phyloP scores from a whole-genome alignment of 2,113 vertebrate genomes.

The Caranx melampygus region DNA sequence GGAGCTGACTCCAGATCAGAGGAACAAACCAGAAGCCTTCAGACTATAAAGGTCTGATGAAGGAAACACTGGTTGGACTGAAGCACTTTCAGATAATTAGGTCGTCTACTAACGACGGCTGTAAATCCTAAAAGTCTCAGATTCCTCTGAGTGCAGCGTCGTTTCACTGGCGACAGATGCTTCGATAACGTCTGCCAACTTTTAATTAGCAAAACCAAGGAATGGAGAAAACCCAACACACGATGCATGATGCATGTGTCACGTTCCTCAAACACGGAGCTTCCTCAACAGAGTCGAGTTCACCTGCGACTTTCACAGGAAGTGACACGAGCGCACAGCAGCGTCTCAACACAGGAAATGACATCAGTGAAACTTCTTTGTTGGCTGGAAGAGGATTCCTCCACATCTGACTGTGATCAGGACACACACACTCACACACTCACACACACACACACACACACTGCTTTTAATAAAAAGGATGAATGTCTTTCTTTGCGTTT shows the following conservation, averaged over 20 bases:
- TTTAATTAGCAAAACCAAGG: conserved; percentile 7
- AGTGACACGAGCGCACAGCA: conserved; percentile 6
- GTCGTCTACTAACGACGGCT: not conserved
- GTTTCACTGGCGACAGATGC: not conserved
- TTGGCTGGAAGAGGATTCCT: not conserved
- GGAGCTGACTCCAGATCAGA: no score
- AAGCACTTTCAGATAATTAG: not conserved
- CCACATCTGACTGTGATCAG: conserved; percentile 39
- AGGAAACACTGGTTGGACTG: not conserved
- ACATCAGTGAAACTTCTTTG: not conserved
- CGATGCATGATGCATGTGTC: not conserved
- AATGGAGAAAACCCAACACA: not conserved
- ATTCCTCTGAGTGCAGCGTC: conserved; percentile 9
- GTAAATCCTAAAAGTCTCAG: not conserved
- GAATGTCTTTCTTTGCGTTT: not conserved
- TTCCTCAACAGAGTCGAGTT: not conserved
- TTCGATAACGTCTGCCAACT: not conserved
- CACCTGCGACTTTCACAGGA: conserved; percentile 5
- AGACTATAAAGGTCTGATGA: no score
- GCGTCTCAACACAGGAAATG: not conserved
- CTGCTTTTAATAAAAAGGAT: conserved; percentile 14
- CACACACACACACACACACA: not conserved
- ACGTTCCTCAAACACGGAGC: not conserved
- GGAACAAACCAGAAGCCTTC: no score
- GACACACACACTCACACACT: not conserved